phyloP scores from a whole-genome alignment of 1,140 invertebrate species.

The Drosophila pseudoananassae region DNA sequence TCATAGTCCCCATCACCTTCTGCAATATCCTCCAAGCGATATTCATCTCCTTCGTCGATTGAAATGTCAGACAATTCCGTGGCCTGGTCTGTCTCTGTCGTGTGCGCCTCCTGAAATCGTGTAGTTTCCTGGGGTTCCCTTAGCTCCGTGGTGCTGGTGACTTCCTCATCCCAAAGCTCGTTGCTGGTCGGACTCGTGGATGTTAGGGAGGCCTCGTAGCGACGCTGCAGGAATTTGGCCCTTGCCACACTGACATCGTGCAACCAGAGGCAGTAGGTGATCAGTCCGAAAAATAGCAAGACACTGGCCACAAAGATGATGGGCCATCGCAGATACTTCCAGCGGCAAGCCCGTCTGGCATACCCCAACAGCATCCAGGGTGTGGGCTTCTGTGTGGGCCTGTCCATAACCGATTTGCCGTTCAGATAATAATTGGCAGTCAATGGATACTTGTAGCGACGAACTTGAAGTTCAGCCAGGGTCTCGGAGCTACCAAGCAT shows the following conservation, averaged over 20 bases:
- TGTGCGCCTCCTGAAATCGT: conserved; percentile 37
- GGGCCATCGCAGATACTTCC: conserved; percentile 80
- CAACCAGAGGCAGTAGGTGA: conserved; percentile 79
- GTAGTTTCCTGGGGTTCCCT: conserved; percentile 56
- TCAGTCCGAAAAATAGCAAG: conserved; percentile 75
- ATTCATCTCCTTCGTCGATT: conserved; percentile 7
- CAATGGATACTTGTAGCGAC: conserved; percentile 76
- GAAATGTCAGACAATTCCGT: conserved; percentile 22
- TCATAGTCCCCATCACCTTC: conserved; percentile 46
- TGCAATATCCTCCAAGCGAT: conserved; percentile 5
- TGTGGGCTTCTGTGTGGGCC: conserved; percentile 44
- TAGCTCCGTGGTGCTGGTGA: conserved; percentile 27
- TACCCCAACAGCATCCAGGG: conserved; percentile 61
- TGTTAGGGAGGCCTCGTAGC: conserved; percentile 53
- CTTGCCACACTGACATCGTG: conserved; percentile 78
- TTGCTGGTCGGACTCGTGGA: conserved; percentile 31
- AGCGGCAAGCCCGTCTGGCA: conserved; percentile 67
- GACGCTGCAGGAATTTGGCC: conserved; percentile 65
- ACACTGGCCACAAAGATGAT: conserved; percentile 78
- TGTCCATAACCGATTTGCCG: conserved; percentile 6
- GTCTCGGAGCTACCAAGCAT: conserved; percentile 73
- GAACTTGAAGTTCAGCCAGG: conserved; percentile 75
- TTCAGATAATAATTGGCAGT: conserved; percentile 79
- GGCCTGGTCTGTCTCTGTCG: conserved; percentile 15
- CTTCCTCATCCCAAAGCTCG: conserved; percentile 40